These are phyloP conservation scores for Petrocephalus zakoni DNA, from an alignment of 2,113 vertebrate genomes.

Conservation along the genomic window DNA sequence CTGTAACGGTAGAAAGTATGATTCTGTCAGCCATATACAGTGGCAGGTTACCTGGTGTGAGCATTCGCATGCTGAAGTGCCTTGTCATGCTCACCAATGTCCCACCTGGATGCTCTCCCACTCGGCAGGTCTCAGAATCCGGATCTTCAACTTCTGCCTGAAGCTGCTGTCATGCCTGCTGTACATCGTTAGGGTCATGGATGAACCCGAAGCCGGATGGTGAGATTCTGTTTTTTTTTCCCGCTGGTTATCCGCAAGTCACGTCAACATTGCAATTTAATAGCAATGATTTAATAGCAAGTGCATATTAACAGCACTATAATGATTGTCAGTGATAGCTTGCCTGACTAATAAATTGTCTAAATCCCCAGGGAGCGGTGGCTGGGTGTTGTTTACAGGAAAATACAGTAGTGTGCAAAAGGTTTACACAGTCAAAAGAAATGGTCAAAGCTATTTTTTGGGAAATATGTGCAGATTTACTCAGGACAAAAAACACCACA, in stretches of 20 bases:
- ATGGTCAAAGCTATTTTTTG: too few species aligned
- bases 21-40: background rate
- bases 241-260: background rate
- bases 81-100: background rate
- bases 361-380: background rate
- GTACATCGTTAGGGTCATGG: constrained; percentile 84
- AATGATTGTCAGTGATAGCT: background rate
- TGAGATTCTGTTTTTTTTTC: constrained; percentile 46
- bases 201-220: constrained; percentile 66
- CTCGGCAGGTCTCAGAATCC: constrained; percentile 80
- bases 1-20: background rate
- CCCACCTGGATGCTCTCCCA: background rate
- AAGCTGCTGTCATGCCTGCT: constrained; percentile 92
- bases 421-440: too few species aligned
- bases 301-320: background rate
- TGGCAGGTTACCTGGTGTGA: background rate
- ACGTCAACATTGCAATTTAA: background rate
- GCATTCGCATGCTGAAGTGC: background rate
- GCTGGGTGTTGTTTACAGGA: background rate
- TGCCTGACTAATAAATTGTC: background rate
- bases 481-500: too few species aligned
- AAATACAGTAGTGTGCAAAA: background rate
- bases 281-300: background rate
- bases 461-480: too few species aligned
- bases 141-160: constrained; percentile 91